Conservation (phyloP, 2,797 vertebrate genomes). For the Thalassophryne amazonica region DNA sequence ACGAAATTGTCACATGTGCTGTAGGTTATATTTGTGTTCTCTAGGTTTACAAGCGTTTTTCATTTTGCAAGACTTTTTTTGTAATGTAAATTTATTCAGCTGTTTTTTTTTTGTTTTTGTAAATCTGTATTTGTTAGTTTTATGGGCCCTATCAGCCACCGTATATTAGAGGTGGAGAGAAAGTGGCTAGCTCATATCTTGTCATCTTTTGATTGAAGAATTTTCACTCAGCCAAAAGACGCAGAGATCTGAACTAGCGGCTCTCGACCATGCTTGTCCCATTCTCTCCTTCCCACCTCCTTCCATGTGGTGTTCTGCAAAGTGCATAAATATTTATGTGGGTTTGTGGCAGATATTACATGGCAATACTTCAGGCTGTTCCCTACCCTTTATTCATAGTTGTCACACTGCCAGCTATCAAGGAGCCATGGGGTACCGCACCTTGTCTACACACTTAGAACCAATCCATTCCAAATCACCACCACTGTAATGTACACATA, state of each 20-base stretch:
- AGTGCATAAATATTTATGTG: slow-evolving; percentile 81
- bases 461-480: slow-evolving; percentile 81
- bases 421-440: slow-evolving; percentile 75
- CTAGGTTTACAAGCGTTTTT: no score
- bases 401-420: slow-evolving; percentile 79
- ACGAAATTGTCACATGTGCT: no score
- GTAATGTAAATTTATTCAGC: no score
- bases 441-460: slow-evolving; percentile 78
- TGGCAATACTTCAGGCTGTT: slow-evolving; percentile 80
- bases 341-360: slow-evolving; percentile 81
- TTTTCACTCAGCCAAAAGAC: slow-evolving; percentile 48
- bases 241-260: no score
- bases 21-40: no score
- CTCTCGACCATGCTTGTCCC: slow-evolving; percentile 52
- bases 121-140: no score
- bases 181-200: slow-evolving; percentile 31
- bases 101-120: no score
- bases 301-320: slow-evolving; percentile 55
- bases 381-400: slow-evolving; percentile 80
- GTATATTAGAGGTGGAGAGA: slow-evolving; percentile 15
- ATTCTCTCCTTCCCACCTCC: slow-evolving; percentile 7
- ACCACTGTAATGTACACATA: slow-evolving; percentile 74
- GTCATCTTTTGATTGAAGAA: slow-evolving; percentile 66
- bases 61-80: no score
- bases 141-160: no score